Conservation (phyloP, 2,888 invertebrate species). For the Ophion obscuratus region DNA sequence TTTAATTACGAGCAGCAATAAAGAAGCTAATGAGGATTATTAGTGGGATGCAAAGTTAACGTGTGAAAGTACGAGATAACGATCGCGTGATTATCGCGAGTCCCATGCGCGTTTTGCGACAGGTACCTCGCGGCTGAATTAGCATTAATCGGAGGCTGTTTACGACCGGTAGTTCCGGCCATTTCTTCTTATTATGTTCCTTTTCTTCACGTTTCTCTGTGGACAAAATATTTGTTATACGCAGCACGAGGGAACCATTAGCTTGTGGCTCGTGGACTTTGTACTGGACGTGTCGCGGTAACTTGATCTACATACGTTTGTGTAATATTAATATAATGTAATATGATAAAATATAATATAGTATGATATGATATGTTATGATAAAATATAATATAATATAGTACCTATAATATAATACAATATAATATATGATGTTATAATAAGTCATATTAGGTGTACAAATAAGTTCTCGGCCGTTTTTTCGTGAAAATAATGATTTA, state of each 20-base stretch:
- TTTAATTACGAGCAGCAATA: slow-evolving; percentile 16
- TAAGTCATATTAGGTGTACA: too few species aligned
- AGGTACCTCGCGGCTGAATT: slow-evolving; percentile 39
- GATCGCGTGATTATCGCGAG: slow-evolving; percentile 40
- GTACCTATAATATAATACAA: too few species aligned
- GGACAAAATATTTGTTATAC: slow-evolving; percentile 29
- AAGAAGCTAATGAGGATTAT: neutral
- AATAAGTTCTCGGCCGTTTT: too few species aligned
- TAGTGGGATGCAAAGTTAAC: neutral
- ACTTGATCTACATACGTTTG: neutral
- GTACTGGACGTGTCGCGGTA: neutral
- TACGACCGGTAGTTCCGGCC: slow-evolving; percentile 51
- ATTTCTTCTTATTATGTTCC: slow-evolving; percentile 58
- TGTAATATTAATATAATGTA: too few species aligned
- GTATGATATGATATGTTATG: too few species aligned
- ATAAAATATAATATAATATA: too few species aligned
- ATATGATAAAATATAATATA: too few species aligned
- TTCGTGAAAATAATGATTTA: too few species aligned
- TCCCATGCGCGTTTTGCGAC: neutral
- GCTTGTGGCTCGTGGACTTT: neutral
- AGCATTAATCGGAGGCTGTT: slow-evolving; percentile 61
- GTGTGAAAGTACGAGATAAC: slow-evolving; percentile 49
- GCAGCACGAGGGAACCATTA: slow-evolving; percentile 38
- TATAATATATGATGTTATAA: too few species aligned
- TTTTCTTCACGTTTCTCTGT: slow-evolving; percentile 34